Percentiles rank a stretch among this genome's conserved stretches.
Evolutionary conservation across 1,140 invertebrate species (phyloP).

Genomic region (Coboldia fuscipes): DNA sequence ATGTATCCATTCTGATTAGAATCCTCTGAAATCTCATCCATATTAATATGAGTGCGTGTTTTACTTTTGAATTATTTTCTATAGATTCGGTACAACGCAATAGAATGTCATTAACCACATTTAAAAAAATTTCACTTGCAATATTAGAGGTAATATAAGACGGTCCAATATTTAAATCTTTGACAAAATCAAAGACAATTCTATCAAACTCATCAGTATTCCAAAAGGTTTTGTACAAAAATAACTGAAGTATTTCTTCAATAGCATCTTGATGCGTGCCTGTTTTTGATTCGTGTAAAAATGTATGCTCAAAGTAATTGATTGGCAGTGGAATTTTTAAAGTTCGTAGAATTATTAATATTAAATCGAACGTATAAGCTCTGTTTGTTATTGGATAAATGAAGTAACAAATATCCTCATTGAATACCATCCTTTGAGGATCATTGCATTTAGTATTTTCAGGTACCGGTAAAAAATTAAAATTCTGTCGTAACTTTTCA

Average conservation of each 20-base stretch:
- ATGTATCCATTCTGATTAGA: constrained; percentile 24
- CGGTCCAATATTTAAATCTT: constrained; percentile 24
- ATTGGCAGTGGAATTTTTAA: constrained; percentile 34
- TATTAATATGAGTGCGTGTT: constrained; percentile 28
- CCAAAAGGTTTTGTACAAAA: constrained; percentile 7
- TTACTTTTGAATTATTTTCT: constrained; percentile 10
- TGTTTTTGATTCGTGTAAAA: constrained; percentile 15
- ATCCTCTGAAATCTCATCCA: constrained; percentile 36
- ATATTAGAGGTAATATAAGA: constrained; percentile 32
- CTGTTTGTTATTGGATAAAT: constrained; percentile 35
- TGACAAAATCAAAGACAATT: constrained; percentile 7
- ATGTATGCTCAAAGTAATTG: constrained; percentile 18
- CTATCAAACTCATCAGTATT: constrained; percentile 3
- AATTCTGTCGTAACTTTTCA: constrained; percentile 35
- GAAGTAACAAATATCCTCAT: constrained; percentile 36
- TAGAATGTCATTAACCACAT: constrained; percentile 24
- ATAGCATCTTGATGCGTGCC: constrained; percentile 23
- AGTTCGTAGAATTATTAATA: constrained; percentile 27
- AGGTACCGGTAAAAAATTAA: constrained; percentile 30
- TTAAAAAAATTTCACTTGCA: constrained; percentile 32
- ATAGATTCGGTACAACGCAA: constrained; percentile 19
- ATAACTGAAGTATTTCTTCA: constrained; percentile 14
- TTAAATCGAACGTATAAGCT: constrained; percentile 27
- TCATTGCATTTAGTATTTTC: constrained; percentile 23
- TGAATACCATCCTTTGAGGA: constrained; percentile 33